Percentiles rank a stretch among this genome's conserved stretches.
Conservation (phyloP, 2,113 vertebrate species). For the Lethenteron camtschaticum region DNA sequence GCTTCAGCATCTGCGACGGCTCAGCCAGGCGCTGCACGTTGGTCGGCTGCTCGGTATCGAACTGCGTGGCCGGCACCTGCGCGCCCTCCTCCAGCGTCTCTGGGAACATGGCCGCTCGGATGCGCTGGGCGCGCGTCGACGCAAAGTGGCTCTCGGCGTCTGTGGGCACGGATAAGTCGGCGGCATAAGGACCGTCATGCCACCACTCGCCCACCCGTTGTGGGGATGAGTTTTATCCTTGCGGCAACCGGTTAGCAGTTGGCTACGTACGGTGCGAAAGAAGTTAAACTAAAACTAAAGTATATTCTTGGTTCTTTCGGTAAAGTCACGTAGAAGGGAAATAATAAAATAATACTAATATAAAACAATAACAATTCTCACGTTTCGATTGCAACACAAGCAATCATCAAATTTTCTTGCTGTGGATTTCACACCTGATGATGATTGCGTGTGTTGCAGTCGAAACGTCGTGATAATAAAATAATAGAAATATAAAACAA, state of each 20-base stretch:
- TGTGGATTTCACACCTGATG: too few relatives aligned
- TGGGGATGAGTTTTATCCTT: not conserved
- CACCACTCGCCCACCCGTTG: not conserved
- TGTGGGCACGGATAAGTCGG: conserved; percentile 14
- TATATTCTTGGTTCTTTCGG: not conserved
- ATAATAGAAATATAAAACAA: too few relatives aligned
- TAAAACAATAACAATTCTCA: too few relatives aligned
- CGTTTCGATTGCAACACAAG: too few relatives aligned
- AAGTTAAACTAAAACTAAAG: not conserved
- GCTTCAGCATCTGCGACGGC: conserved; percentile 97
- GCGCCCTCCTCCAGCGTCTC: conserved; percentile 94
- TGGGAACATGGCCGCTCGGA: conserved; percentile 94
- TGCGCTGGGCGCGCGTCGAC: conserved; percentile 87
- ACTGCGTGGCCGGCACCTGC: conserved; percentile 93
- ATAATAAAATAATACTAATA: not conserved
- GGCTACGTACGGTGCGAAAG: not conserved
- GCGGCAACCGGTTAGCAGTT: not conserved
- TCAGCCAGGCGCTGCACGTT: conserved; percentile 90
- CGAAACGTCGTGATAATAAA: too few relatives aligned
- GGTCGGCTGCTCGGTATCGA: conserved; percentile 77
- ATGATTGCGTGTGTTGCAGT: too few relatives aligned
- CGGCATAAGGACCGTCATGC: not conserved
- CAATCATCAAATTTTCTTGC: too few relatives aligned
- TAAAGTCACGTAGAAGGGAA: not conserved
- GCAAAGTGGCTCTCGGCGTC: conserved; percentile 94